phyloP scores from a whole-genome alignment of 2,797 vertebrate genomes.

The Helicolenus hilgendorfi region DNA sequence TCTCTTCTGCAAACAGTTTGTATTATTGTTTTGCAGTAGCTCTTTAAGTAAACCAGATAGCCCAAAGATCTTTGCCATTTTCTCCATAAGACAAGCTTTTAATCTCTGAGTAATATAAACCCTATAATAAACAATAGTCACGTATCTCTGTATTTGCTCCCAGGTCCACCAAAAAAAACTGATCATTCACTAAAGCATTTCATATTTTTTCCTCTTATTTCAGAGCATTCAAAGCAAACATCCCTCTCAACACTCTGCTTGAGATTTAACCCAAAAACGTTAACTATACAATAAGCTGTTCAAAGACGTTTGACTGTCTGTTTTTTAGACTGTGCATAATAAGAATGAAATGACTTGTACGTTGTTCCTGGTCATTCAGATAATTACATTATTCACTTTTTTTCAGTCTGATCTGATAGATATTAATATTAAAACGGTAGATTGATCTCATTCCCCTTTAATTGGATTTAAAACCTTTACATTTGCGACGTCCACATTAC shows the following conservation, averaged over 20 bases:
- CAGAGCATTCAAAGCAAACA: not conserved
- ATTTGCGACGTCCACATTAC: not conserved
- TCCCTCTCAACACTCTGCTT: not conserved
- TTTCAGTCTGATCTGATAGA: not conserved
- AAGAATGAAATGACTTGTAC: constrained; percentile 26
- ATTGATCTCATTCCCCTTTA: not conserved
- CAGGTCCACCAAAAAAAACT: not conserved
- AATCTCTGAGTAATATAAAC: not conserved
- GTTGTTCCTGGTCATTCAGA: constrained; percentile 25
- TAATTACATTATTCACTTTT: not conserved
- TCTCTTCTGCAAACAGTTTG: not conserved
- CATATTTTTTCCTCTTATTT: not conserved
- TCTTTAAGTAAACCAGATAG: not conserved
- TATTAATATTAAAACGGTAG: not conserved
- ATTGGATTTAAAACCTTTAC: constrained; percentile 3
- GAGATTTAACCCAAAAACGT: constrained; percentile 20
- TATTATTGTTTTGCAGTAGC: not conserved
- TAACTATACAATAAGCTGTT: constrained; percentile 11
- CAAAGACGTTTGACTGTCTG: constrained; percentile 55
- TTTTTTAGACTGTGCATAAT: constrained; percentile 16
- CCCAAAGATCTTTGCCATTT: not conserved
- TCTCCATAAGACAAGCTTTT: constrained; percentile 13
- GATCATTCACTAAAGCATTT: not conserved
- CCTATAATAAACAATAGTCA: not conserved
- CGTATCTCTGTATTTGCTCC: not conserved